Conservation (phyloP, 2,888 invertebrate species). For the Limnephilus marmoratus region DNA sequence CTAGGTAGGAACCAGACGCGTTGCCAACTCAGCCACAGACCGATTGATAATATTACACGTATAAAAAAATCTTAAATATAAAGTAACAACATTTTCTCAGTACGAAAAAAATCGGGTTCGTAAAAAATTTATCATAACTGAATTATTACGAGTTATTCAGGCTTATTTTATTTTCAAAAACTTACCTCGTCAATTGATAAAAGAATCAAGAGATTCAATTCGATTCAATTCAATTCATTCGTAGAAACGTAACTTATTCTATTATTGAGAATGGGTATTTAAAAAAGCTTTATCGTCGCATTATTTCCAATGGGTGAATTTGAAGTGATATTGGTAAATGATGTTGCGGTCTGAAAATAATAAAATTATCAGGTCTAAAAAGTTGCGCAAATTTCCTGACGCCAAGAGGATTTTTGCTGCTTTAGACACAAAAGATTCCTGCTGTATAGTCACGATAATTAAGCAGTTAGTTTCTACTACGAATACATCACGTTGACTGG, state of each 20-base stretch:
- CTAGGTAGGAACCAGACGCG: too few species aligned
- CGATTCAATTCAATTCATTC: neutral
- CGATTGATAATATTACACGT: neutral
- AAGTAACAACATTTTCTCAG: neutral
- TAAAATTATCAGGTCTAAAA: too few species aligned
- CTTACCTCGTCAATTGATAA: neutral
- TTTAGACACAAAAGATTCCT: neutral
- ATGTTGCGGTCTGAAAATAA: too few species aligned
- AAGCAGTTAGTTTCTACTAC: neutral
- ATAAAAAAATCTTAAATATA: too few species aligned
- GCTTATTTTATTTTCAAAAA: neutral
- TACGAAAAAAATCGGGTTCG: neutral
- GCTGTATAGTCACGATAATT: neutral
- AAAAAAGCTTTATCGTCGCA: neutral
- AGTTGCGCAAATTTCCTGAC: neutral
- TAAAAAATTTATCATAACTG: neutral
- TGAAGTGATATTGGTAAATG: neutral
- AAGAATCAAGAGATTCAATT: neutral
- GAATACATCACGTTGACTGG: neutral
- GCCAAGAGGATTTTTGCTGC: neutral
- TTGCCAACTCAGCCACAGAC: too few species aligned
- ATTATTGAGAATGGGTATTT: neutral
- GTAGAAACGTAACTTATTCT: neutral
- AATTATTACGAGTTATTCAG: neutral
- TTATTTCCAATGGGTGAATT: neutral